phyloP scores from a whole-genome alignment of 2,113 vertebrate species.

The Chitala chitala region DNA sequence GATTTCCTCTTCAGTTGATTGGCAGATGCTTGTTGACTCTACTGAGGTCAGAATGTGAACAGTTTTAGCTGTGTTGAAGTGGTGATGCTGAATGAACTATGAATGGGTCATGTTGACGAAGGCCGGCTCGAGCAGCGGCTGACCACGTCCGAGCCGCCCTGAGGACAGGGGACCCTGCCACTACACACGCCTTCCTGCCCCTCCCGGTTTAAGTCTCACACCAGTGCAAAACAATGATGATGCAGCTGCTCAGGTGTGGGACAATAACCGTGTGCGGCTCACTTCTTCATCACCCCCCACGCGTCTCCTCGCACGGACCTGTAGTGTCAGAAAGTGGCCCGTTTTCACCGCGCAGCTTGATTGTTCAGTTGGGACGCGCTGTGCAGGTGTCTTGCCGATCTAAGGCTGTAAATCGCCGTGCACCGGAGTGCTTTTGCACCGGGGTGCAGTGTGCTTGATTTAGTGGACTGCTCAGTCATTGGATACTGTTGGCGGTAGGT shows the following conservation, averaged over 20 bases:
- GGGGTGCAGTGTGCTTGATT: neutral
- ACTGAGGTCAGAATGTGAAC: neutral
- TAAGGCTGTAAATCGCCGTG: neutral
- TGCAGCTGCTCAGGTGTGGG: conserved; percentile 75
- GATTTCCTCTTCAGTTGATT: neutral
- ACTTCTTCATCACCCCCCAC: neutral
- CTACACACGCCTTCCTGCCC: conserved; percentile 38
- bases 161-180: neutral
- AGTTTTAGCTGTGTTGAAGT: neutral
- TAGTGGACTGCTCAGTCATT: neutral
- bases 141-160: neutral
- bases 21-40: neutral
- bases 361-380: neutral
- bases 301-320: too few species aligned
- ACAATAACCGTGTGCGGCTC: conserved; percentile 62
- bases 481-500: neutral
- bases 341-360: neutral
- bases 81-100: neutral
- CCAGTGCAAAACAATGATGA: conserved; percentile 73
- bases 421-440: neutral
- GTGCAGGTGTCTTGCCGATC: neutral
- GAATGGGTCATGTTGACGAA: neutral
- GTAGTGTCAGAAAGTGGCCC: neutral
- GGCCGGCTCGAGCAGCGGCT: neutral
- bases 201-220: conserved; percentile 75